These are phyloP conservation scores for Tachina fera DNA, from an alignment of 2,888 invertebrate genomes.

Conservation along the genomic window DNA sequence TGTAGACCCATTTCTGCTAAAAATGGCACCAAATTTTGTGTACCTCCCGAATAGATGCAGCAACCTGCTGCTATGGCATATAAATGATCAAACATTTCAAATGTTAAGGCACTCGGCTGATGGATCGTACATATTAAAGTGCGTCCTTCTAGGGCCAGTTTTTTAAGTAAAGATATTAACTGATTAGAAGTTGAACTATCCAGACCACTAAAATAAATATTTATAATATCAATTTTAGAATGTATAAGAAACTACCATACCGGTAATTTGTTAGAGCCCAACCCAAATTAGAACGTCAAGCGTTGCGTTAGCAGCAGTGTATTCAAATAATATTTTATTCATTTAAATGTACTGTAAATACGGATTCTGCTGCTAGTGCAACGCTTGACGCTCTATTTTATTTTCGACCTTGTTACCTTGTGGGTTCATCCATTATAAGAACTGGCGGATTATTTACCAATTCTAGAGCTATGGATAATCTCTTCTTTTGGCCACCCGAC, in stretches of 20 bases:
- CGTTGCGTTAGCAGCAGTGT: no score
- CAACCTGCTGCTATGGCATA: conserved; percentile 92
- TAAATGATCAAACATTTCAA: conserved; percentile 94
- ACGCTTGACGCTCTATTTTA: no score
- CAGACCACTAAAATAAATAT: conserved; percentile 86
- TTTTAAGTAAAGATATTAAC: conserved; percentile 90
- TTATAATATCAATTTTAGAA: not conserved
- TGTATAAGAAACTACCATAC: not conserved
- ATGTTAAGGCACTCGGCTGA: conserved; percentile 93
- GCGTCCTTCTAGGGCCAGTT: conserved; percentile 91
- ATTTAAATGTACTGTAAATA: no score
- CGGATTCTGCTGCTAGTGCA: no score
- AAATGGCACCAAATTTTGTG: conserved; percentile 90
- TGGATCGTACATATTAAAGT: conserved; percentile 95
- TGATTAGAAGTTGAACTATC: conserved; percentile 93
- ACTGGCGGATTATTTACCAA: conserved; percentile 95
- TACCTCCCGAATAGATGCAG: conserved; percentile 91
- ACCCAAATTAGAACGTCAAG: no score
- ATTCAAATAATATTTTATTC: no score
- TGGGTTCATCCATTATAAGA: conserved; percentile 97
- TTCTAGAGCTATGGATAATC: conserved; percentile 95
- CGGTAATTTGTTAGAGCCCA: no score
- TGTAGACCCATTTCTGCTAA: conserved; percentile 87
- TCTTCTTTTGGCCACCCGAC: conserved; percentile 95
- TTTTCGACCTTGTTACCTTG: conserved; percentile 89